Evolutionary conservation across 2,888 invertebrate genomes (phyloP).

Genomic region (Autographa pulchrina): DNA sequence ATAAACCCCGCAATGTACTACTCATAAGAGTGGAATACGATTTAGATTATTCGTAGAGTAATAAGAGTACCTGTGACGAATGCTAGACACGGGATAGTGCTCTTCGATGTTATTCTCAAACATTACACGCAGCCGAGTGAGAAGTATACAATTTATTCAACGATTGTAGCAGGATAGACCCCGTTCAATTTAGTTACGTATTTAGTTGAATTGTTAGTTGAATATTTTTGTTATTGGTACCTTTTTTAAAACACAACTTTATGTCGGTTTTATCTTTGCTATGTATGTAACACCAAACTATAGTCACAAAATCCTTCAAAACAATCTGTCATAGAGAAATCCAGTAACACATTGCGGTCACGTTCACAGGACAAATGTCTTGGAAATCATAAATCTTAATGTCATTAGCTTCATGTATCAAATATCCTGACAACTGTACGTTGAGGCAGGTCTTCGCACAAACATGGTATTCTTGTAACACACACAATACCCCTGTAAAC

Average conservation of each 20-base stretch:
- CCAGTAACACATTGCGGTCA: conserved; percentile 21
- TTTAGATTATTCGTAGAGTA: conserved; percentile 61
- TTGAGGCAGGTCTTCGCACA: conserved; percentile 59
- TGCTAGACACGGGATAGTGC: not conserved
- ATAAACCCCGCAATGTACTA: conserved; percentile 76
- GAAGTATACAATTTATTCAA: too few relatives aligned
- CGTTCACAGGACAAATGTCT: conserved; percentile 27
- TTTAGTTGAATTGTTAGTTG: too few relatives aligned
- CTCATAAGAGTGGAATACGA: conserved; percentile 57
- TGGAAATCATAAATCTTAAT: conserved; percentile 29
- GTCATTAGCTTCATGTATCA: conserved; percentile 22
- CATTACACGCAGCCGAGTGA: too few relatives aligned
- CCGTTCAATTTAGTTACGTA: too few relatives aligned
- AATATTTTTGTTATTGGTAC: too few relatives aligned
- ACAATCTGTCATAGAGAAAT: not conserved
- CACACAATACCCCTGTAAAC: conserved; percentile 13
- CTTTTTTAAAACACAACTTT: too few relatives aligned
- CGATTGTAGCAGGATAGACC: too few relatives aligned
- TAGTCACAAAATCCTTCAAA: not conserved
- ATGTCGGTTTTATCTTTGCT: too few relatives aligned
- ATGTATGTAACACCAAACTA: not conserved
- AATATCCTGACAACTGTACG: conserved; percentile 32
- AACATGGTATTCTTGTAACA: conserved; percentile 25
- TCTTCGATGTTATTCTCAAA: not conserved
- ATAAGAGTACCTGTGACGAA: conserved; percentile 55